phyloP scores from a whole-genome alignment of 2,888 invertebrate species.

The Diplazon laetatorius region DNA sequence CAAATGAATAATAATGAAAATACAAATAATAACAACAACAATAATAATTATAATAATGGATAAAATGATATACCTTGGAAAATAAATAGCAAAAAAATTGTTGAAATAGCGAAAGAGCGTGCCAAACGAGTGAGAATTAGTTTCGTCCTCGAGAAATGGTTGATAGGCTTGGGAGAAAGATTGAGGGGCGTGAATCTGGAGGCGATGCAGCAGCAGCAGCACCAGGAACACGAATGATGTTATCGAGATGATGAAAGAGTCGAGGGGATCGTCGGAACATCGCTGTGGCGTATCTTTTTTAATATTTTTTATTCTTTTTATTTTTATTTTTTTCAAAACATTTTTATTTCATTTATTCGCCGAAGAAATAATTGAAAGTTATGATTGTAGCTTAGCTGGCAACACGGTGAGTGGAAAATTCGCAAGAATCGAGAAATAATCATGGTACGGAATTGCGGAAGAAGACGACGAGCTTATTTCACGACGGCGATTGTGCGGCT shows the following conservation, averaged over 20 bases:
- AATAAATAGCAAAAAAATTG: neutral
- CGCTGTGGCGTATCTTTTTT: no score
- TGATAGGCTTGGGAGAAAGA: slow-evolving; percentile 22
- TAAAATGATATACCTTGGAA: no score
- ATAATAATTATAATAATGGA: no score
- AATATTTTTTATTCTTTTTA: no score
- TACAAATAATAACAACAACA: no score
- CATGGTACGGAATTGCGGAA: slow-evolving; percentile 43
- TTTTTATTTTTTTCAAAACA: no score
- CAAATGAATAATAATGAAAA: no score
- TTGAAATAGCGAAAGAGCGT: slow-evolving; percentile 2
- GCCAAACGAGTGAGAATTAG: slow-evolving; percentile 27
- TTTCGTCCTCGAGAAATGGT: neutral
- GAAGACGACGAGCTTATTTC: slow-evolving; percentile 26
- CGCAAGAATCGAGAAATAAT: slow-evolving; percentile 23
- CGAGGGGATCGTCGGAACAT: slow-evolving; percentile 39
- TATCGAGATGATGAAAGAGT: slow-evolving; percentile 73
- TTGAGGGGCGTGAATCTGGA: slow-evolving; percentile 44
- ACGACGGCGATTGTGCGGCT: neutral
- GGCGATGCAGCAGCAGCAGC: slow-evolving; percentile 58
- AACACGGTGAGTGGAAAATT: slow-evolving; percentile 26
- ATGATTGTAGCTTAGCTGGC: slow-evolving; percentile 61
- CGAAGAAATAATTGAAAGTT: slow-evolving; percentile 72
- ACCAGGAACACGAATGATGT: slow-evolving; percentile 59
- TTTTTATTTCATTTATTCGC: slow-evolving; percentile 57